Evolutionary conservation across 35 echinoderm and acorn worm genomes (phyloP).

Genomic region (Anneissia japonica): DNA sequence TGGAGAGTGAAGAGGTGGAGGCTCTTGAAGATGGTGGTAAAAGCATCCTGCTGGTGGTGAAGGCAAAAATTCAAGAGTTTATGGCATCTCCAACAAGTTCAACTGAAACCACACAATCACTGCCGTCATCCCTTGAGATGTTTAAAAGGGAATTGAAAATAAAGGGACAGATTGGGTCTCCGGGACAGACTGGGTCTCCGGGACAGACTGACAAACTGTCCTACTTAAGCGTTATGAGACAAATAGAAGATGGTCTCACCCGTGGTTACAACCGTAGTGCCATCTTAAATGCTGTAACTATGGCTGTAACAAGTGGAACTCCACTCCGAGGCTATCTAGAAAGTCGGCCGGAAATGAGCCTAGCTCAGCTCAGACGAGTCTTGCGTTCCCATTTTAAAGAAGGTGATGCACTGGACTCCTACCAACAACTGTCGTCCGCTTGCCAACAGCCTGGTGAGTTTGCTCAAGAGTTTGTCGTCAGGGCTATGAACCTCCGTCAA

Average conservation of each 20-base stretch:
- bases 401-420: conserved; percentile 24
- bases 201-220: conserved; percentile 32
- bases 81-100: too few species aligned
- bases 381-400: conserved; percentile 31
- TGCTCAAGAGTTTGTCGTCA: conserved; percentile 36
- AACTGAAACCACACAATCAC: too few species aligned
- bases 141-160: too few species aligned
- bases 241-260: conserved; percentile 34
- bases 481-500: conserved; percentile 41
- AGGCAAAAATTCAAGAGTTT: too few species aligned
- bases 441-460: conserved; percentile 22
- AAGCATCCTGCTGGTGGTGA: too few species aligned
- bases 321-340: conserved; percentile 38
- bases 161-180: not conserved
- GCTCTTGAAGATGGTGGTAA: too few species aligned
- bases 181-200: conserved; percentile 46
- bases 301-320: conserved; percentile 17
- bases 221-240: conserved; percentile 38
- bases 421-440: conserved; percentile 11
- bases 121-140: too few species aligned
- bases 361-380: conserved; percentile 8
- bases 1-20: too few species aligned
- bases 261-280: conserved; percentile 21
- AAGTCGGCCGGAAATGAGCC: not conserved
- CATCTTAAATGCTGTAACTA: conserved; percentile 31